Percentiles rank a stretch among this genome's conserved stretches.
These are phyloP conservation scores for Episyrphus balteatus DNA, from an alignment of 1,140 invertebrate genomes.

Conservation along the genomic window DNA sequence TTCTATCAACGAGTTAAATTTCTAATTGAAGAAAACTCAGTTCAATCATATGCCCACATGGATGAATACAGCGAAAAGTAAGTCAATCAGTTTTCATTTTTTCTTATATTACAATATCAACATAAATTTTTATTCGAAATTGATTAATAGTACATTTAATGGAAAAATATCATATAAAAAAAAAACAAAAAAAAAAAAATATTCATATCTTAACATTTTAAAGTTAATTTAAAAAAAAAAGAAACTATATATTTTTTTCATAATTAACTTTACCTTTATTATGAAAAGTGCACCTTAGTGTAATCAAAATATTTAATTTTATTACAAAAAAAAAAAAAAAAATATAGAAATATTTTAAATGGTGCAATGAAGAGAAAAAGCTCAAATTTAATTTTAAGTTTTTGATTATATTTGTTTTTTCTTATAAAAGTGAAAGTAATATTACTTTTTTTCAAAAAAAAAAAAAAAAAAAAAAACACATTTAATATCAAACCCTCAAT, in stretches of 20 bases:
- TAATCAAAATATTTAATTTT: slow-evolving; percentile 1
- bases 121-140: too few species aligned
- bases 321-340: not conserved
- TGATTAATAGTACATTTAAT: not conserved
- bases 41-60: slow-evolving; percentile 94
- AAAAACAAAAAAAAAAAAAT: slow-evolving; percentile 4
- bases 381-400: slow-evolving; percentile 23
- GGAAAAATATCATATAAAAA: slow-evolving; percentile 8
- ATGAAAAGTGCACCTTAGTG: slow-evolving; percentile 6
- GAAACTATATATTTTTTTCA: too few species aligned
- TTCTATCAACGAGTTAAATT: slow-evolving; percentile 98
- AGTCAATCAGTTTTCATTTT: slow-evolving; percentile 37
- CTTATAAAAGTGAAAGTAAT: slow-evolving; percentile 3
- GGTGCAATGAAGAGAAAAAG: slow-evolving; percentile 37
- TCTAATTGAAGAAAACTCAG: slow-evolving; percentile 94
- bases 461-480: slow-evolving; percentile 8
- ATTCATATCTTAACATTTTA: too few species aligned
- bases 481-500: slow-evolving; percentile 3
- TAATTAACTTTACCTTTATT: too few species aligned
- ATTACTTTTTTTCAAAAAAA: slow-evolving; percentile 10
- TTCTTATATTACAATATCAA: too few species aligned
- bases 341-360: slow-evolving; percentile 4
- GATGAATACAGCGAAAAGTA: slow-evolving; percentile 98
- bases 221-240: too few species aligned
- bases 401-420: slow-evolving; percentile 5